Evolutionary conservation across 2,888 invertebrate genomes (phyloP).

Genomic region (Oligia strigilis): DNA sequence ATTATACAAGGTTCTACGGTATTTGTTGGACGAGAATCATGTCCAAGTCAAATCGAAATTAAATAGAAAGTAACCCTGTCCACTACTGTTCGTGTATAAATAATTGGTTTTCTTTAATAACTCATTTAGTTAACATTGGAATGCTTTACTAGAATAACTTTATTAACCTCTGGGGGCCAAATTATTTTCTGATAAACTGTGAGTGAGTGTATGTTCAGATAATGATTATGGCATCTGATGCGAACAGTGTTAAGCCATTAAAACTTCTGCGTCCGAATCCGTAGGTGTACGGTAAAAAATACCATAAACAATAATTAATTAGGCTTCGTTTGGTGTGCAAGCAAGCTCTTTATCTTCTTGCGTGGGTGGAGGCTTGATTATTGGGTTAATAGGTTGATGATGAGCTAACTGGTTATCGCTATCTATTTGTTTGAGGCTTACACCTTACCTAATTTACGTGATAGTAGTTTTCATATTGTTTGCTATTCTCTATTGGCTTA

Average conservation of each 20-base stretch:
- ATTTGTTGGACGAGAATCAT: slow-evolving; percentile 52
- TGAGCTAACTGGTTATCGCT: slow-evolving; percentile 57
- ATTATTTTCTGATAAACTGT: slow-evolving; percentile 31
- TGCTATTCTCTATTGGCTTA: not conserved
- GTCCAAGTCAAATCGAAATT: slow-evolving; percentile 51
- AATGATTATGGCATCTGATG: slow-evolving; percentile 48
- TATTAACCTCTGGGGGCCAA: slow-evolving; percentile 43
- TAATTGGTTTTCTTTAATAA: slow-evolving; percentile 71
- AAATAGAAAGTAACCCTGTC: slow-evolving; percentile 69
- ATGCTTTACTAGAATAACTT: slow-evolving; percentile 45
- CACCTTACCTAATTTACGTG: slow-evolving; percentile 26
- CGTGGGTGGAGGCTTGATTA: slow-evolving; percentile 59
- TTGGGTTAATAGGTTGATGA: slow-evolving; percentile 66
- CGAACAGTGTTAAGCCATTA: slow-evolving; percentile 58
- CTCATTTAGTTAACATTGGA: slow-evolving; percentile 61
- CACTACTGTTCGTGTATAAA: slow-evolving; percentile 57
- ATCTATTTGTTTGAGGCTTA: slow-evolving; percentile 40
- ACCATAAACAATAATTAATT: slow-evolving; percentile 67
- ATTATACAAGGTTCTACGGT: slow-evolving; percentile 53
- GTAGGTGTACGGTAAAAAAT: slow-evolving; percentile 59
- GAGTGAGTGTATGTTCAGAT: slow-evolving; percentile 31
- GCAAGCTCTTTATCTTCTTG: slow-evolving; percentile 57
- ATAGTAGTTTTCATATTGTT: slow-evolving; percentile 21
- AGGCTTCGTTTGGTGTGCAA: slow-evolving; percentile 53
- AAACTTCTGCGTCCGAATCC: slow-evolving; percentile 38